phyloP scores from a whole-genome alignment of 1,140 invertebrate genomes.

The Pseudomyrmex cubaensis region DNA sequence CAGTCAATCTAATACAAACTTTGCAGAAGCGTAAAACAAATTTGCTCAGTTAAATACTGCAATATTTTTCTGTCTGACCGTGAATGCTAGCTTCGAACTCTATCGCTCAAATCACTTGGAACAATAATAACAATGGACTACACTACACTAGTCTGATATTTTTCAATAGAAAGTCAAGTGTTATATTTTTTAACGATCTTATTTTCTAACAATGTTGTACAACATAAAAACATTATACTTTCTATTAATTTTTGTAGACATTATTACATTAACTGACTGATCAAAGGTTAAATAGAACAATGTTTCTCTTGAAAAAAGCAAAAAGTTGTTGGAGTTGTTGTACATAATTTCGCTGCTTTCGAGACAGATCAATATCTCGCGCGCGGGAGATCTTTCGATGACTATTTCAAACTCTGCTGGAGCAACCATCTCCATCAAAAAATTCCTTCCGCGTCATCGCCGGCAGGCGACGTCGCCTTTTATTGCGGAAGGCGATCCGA shows the following conservation, averaged over 20 bases:
- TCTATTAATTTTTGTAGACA: neutral
- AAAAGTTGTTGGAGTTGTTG: neutral
- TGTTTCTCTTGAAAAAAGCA: neutral
- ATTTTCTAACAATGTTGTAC: conserved; percentile 1
- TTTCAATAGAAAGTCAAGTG: neutral
- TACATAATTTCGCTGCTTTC: neutral
- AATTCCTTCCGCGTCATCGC: conserved; percentile 54
- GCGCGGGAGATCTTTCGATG: neutral
- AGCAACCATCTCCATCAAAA: conserved; percentile 53
- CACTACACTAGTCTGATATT: neutral
- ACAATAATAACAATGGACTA: neutral
- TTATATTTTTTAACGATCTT: neutral
- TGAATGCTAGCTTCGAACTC: neutral
- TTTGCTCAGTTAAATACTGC: conserved; percentile 28
- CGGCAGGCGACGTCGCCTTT: conserved; percentile 57
- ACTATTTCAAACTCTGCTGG: conserved; percentile 37
- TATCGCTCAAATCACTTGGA: neutral
- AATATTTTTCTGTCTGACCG: conserved; percentile 2
- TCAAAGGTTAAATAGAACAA: neutral
- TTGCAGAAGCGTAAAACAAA: neutral
- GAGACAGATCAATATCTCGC: conserved; percentile 12
- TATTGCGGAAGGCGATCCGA: conserved; percentile 52
- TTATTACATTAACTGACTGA: neutral
- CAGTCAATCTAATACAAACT: conserved; percentile 19
- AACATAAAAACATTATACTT: neutral